Evolutionary conservation across 1,140 invertebrate genomes (phyloP).

Genomic region (Manduca sexta): DNA sequence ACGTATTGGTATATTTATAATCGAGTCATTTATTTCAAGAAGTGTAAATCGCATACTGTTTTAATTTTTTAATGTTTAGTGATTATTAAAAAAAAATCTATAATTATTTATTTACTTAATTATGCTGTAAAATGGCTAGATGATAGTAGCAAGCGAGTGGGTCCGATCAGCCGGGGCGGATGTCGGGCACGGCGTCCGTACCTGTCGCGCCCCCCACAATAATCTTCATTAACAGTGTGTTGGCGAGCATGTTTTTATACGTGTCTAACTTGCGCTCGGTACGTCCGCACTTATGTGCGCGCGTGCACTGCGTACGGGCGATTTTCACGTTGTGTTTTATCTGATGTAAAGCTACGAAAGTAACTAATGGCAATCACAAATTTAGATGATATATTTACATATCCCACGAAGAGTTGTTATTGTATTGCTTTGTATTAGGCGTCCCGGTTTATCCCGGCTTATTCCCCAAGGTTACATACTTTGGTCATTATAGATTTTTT

Average conservation of each 20-base stretch:
- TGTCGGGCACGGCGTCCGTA: constrained; percentile 8
- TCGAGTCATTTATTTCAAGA: not conserved
- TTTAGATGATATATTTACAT: no score
- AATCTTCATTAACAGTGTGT: constrained; percentile 52
- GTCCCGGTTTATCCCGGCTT: no score
- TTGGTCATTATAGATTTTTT: no score
- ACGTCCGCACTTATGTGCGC: not conserved
- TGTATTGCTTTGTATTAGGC: no score
- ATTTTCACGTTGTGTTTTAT: constrained; percentile 19
- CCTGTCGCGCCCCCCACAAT: constrained; percentile 17
- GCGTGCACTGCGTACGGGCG: not conserved
- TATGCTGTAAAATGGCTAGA: not conserved
- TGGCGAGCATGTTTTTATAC: constrained; percentile 57
- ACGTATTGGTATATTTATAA: not conserved
- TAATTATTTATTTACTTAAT: not conserved
- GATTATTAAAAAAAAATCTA: no score
- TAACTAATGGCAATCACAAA: no score
- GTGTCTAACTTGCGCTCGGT: constrained; percentile 43
- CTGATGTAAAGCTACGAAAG: constrained; percentile 5
- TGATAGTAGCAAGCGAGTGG: constrained; percentile 7
- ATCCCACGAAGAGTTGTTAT: no score
- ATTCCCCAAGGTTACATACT: no score
- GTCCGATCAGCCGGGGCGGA: constrained; percentile 3
- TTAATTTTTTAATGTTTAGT: no score
- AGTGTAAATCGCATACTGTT: no score